Base-by-base conservation (phyloP, 1,140 invertebrate species). In the Nephila pilipes region DNA sequence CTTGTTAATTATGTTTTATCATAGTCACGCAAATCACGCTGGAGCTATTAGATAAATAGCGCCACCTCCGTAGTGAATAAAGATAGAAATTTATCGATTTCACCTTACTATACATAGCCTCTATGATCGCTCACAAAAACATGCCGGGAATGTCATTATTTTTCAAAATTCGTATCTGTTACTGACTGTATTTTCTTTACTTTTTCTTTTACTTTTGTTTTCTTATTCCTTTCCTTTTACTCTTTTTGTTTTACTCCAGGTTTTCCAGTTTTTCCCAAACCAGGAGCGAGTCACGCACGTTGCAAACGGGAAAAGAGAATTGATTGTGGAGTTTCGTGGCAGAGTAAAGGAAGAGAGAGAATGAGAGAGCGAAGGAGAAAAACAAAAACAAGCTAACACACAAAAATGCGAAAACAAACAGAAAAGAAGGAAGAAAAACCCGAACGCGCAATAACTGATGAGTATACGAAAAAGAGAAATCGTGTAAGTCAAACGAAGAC, bases 81-180 rank as follows among this genome's bases (percentile, higher is more conserved):
- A 75, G 69, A 36, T 75, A 75, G 29, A 75, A 75, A 75, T 75
- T 16, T 75, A 75, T 75, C 32, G 69, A 75, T 75, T 32, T 75
- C 18, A 36, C 32, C 69, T 32, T 29, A 18, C 69, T 29, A 36
- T 20, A 36, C 69, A 75, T 29, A 32, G n/a, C n/a, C n/a, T 12
- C 29, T 32, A 29, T 36, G 57, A 63, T 60, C 57, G 16, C 32
- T 60, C 85, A 60, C 25, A 87, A 60, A n/a, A 87, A 87, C 85
- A 87, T 60, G 85, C 85, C n/a, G 29, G 85, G 57, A 58, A 87
- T 87, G 85, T 58, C 85, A 87, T 87, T 87, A 87, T 87, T 87
- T 87, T 87, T 60, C 85, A 58, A 32, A n/a, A 87, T 60, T 87
- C 85, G 55, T 60, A 87, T 87, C 85, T 87, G 85, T 87, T 87